A percentile compares a stretch with the other conserved stretches of the same genome.
These are phyloP conservation scores for Suncus etruscus DNA, from an alignment of 2,113 vertebrate genomes.

Conservation along the genomic window DNA sequence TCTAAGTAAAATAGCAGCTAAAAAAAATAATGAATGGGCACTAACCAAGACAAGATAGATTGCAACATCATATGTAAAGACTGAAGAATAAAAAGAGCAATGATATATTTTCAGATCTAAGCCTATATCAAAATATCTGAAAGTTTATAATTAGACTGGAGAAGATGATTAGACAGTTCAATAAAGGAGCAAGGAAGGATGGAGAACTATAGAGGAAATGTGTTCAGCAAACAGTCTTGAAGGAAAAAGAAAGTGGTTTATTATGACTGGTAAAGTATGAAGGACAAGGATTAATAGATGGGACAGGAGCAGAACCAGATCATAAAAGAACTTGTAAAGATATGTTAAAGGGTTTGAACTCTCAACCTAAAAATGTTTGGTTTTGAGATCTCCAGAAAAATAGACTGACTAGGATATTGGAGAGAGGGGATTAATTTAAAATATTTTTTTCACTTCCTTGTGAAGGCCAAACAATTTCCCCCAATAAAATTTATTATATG, in stretches of 20 bases:
- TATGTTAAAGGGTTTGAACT: background rate
- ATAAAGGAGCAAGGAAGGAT: background rate
- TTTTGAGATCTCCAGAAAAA: conserved; percentile 2
- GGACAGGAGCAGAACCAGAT: background rate
- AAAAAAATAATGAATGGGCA: background rate
- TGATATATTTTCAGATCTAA: background rate
- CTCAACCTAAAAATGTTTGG: background rate
- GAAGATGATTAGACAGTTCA: background rate
- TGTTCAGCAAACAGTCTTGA: background rate
- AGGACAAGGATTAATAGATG: background rate
- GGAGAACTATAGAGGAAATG: background rate
- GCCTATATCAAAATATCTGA: background rate
- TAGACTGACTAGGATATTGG: background rate
- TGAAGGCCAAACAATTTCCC: background rate
- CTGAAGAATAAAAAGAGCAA: background rate
- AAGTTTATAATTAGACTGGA: background rate
- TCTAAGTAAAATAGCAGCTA: background rate
- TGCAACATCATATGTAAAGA: background rate
- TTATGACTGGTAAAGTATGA: background rate
- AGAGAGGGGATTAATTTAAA: background rate
- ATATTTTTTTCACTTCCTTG: background rate
- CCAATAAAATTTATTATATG: too few relatives aligned
- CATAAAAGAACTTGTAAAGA: background rate
- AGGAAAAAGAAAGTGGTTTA: background rate
- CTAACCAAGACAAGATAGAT: background rate